Base-by-base conservation (phyloP, 2,113 vertebrate genomes). In the Callaeas wilsoni region DNA sequence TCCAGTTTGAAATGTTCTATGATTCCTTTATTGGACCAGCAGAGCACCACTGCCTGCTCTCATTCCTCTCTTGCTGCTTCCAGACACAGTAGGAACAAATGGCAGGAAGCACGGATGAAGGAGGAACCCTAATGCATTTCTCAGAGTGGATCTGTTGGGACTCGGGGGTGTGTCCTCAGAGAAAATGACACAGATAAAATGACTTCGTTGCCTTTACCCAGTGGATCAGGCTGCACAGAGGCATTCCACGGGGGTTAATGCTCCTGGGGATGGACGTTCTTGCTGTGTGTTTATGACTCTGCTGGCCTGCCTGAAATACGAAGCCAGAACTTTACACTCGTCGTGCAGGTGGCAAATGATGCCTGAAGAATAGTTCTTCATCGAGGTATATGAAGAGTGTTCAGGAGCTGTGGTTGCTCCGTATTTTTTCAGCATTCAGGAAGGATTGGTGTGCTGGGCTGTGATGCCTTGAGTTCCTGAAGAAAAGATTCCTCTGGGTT, bases 151-250 rank as follows among this genome's bases (percentile, higher is more conserved):
- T 60, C 10, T 53, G 3, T 11, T 44, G 10, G 32, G 13, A 7
- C 3, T 23, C 0, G 0, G 14, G 19, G 4, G 0, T 18, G 27
- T 42, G 10, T 70, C 57, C 9, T 70, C 12, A 7, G 21, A 32
- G 47, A 25, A 55, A 73, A 33, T 13, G 11, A 12, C 18, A 5
- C 26, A 18, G 25, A 16, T 21, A 19, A n/a, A 41, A 49, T 63
- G 1, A 7, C 17, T 37, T 6, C 0, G 7, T 62, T n/a, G 23
- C 13, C 55, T 76, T 70, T 63, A 10, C 13, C 3, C 10, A 3
- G 2, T 62, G 55, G 7, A 22, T 62, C 19, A 26, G 21, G 37
- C 25, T 39, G 7, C 2, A 3, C 35, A 46, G 37, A 39, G 3
- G 11, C 8, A 12, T 56, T 83, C 27, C 14, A 35, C 2, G 1